Evolutionary conservation across 2,888 invertebrate species (phyloP).

Genomic region (Anoplius nigerrimus): DNA sequence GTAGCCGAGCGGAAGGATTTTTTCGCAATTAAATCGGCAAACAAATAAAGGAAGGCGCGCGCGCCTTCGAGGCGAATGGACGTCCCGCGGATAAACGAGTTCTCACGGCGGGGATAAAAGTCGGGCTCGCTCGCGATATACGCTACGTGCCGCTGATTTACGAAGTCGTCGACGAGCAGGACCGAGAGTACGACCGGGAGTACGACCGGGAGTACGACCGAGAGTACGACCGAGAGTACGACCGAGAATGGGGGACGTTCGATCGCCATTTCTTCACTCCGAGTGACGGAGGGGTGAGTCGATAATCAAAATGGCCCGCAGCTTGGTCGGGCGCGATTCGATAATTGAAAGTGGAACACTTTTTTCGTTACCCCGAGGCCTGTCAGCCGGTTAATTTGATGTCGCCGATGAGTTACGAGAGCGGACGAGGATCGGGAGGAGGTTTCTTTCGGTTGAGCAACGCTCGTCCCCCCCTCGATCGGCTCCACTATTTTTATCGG

Average conservation of each 20-base stretch:
- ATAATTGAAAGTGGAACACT: too few species aligned
- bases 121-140: slow-evolving; percentile 38
- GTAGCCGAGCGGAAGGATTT: slow-evolving; percentile 23
- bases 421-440: too few species aligned
- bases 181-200: background rate
- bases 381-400: too few species aligned
- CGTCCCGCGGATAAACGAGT: slow-evolving; percentile 54
- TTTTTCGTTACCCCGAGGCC: too few species aligned
- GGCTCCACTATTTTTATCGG: too few species aligned
- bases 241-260: slow-evolving; percentile 7
- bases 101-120: slow-evolving; percentile 43
- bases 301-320: too few species aligned
- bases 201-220: slow-evolving; percentile 1
- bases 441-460: too few species aligned
- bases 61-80: slow-evolving; percentile 41
- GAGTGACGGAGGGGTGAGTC: too few species aligned
- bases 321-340: too few species aligned
- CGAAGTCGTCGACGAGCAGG: slow-evolving; percentile 38
- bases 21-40: slow-evolving; percentile 55
- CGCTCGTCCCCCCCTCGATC: too few species aligned
- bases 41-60: slow-evolving; percentile 41
- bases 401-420: too few species aligned
- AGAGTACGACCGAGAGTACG: slow-evolving; percentile 1
- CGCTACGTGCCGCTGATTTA: slow-evolving; percentile 45
- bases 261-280: background rate